Percentiles rank a stretch among this genome's conserved stretches.
These are phyloP conservation scores for rat (Rattus norvegicus) DNA, from an alignment of 2,113 vertebrate species.

Conservation along the genomic window GRCr8 NC_086023.1:60145001-60145500, in stretches of 20 bases:
- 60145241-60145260: slow-evolving; percentile 84
- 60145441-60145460: neutral
- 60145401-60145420: neutral
- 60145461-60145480: neutral
- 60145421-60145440: neutral
- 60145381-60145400: neutral
- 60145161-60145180: slow-evolving; percentile 68
- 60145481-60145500: neutral
- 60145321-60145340: slow-evolving; percentile 90
- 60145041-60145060: slow-evolving; percentile 24
- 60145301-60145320: slow-evolving; percentile 86
- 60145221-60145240: slow-evolving; percentile 88
- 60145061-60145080: neutral
- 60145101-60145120: neutral
- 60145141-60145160: neutral
- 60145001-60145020: neutral
- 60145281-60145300: slow-evolving; percentile 52
- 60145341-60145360: slow-evolving; percentile 81
- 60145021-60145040: neutral
- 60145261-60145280: slow-evolving; percentile 88
- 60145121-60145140: neutral
- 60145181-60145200: slow-evolving; percentile 85
- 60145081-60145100: slow-evolving; percentile 25
- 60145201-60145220: slow-evolving; percentile 83
- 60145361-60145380: neutral